These are phyloP conservation scores for Pagrus major DNA, from an alignment of 2,113 vertebrate genomes.

Conservation along the genomic window DNA sequence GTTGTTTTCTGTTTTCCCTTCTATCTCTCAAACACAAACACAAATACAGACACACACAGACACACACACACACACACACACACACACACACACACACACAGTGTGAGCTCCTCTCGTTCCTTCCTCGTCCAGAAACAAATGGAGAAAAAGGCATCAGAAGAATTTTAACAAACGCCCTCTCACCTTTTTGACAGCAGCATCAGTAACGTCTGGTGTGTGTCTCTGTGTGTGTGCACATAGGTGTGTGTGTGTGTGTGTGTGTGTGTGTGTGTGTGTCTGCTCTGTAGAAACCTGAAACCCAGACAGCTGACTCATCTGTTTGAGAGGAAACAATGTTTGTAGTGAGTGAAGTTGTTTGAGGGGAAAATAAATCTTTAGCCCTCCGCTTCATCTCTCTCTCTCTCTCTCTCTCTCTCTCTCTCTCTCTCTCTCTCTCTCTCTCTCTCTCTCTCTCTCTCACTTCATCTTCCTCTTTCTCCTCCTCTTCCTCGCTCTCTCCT, in stretches of 20 bases:
- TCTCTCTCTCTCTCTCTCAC: neutral
- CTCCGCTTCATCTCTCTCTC: neutral
- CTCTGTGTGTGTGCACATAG: conserved; percentile 17
- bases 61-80: conserved; percentile 15
- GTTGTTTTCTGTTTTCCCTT: conserved; percentile 28
- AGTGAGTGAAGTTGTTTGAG: conserved; percentile 43
- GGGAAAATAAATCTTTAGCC: conserved; percentile 28
- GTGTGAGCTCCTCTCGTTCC: neutral
- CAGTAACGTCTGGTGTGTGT: neutral
- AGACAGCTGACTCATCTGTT: conserved; percentile 24
- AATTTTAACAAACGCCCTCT: neutral
- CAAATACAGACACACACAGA: conserved; percentile 10
- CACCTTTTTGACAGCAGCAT: conserved; percentile 6
- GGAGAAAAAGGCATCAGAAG: neutral
- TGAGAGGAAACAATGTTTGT: conserved; percentile 33
- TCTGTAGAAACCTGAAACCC: neutral
- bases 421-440: neutral
- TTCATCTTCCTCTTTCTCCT: too few species aligned
- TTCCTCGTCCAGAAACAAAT: neutral
- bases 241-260: conserved; percentile 21
- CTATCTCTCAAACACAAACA: neutral
- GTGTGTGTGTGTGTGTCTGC: neutral
- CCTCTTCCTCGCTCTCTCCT: neutral
- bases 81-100: neutral
- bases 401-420: neutral